Percentiles rank a stretch among this genome's conserved stretches.
Conservation (phyloP, 1,140 invertebrate genomes). For the Papilio glaucus region DNA sequence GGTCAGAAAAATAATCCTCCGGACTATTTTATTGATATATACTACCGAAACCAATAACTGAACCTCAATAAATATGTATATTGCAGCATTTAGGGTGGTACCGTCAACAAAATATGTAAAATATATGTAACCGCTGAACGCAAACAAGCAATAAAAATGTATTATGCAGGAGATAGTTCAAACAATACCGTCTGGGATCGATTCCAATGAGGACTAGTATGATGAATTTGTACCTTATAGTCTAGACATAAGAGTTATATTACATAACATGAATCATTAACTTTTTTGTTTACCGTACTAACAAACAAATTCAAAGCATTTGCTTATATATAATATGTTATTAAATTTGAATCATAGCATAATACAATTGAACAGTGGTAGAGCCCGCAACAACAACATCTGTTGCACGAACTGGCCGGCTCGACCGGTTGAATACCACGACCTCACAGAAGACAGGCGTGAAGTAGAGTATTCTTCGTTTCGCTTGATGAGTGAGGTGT, state of each 20-base stretch:
- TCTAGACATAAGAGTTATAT: conserved; percentile 19
- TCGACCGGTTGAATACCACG: no score
- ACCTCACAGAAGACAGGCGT: no score
- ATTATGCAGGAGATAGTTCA: conserved; percentile 66
- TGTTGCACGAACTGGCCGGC: no score
- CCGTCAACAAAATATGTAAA: conserved; percentile 55
- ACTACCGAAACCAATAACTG: conserved; percentile 19
- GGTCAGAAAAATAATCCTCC: conserved; percentile 12
- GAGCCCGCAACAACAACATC: no score
- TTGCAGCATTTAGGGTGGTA: conserved; percentile 42
- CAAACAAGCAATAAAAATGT: conserved; percentile 71
- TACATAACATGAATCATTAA: not conserved
- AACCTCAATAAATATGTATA: conserved; percentile 46
- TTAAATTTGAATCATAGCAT: not conserved
- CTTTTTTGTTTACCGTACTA: conserved; percentile 2
- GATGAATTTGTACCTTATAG: conserved; percentile 18
- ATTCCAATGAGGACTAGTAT: conserved; percentile 21
- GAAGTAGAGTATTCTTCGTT: no score
- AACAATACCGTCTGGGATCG: conserved; percentile 56
- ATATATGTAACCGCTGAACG: conserved; percentile 65
- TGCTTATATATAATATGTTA: not conserved
- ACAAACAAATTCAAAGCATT: not conserved
- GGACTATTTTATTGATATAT: conserved; percentile 25
- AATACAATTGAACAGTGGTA: no score
- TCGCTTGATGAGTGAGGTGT: no score